A percentile compares a stretch with the other conserved stretches of the same genome.
Evolutionary conservation across 2,888 invertebrate species (phyloP).

Genomic region (Lepidochitona cinerea): DNA sequence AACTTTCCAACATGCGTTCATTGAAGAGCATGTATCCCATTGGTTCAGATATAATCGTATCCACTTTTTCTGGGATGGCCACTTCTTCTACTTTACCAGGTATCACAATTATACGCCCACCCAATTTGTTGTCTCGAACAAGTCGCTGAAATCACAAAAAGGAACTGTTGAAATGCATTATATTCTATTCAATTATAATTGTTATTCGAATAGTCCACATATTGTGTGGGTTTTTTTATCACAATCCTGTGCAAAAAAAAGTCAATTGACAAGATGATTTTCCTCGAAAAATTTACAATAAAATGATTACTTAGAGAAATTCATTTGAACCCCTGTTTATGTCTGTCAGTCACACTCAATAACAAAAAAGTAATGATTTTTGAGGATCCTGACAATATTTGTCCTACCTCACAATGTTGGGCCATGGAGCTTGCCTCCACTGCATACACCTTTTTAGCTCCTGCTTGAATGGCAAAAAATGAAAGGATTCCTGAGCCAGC

Average conservation of each 20-base stretch:
- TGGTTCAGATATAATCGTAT: conserved; percentile 98
- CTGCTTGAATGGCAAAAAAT: conserved; percentile 98
- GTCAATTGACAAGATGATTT: no score
- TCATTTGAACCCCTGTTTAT: no score
- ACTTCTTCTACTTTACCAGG: conserved; percentile 99
- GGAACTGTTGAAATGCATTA: background rate
- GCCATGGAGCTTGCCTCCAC: conserved; percentile 99
- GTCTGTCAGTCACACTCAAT: no score
- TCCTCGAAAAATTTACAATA: no score
- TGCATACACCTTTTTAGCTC: conserved; percentile 96
- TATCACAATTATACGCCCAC: conserved; percentile 90
- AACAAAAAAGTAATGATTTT: no score
- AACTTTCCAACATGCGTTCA: conserved; percentile 98
- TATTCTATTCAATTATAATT: no score
- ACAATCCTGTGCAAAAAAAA: no score
- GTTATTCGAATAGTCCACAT: no score
- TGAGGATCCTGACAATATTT: no score
- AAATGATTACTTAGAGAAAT: no score
- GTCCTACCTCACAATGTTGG: conserved; percentile 79
- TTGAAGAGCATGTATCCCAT: conserved; percentile 99
- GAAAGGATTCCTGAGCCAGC: conserved; percentile 99
- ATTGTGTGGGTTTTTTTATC: no score
- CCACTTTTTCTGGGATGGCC: conserved; percentile 93
- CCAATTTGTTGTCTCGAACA: conserved; percentile 90
- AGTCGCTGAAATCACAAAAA: conserved; percentile 75